These are phyloP conservation scores for Rhynchomys soricoides DNA, from an alignment of 2,113 vertebrate species.

Conservation along the genomic window DNA sequence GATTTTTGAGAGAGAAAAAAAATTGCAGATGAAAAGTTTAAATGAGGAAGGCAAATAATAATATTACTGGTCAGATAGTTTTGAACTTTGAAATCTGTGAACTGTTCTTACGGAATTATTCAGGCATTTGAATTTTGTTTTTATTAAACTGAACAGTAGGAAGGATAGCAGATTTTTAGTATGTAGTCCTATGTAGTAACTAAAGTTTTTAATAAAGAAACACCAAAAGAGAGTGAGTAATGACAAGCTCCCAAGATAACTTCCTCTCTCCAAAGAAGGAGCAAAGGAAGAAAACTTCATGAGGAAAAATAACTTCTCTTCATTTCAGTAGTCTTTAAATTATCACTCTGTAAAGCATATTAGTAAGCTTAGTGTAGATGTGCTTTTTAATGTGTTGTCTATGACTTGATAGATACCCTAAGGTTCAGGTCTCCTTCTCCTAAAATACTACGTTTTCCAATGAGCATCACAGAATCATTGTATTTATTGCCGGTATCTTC, in stretches of 20 bases:
- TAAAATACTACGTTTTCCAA: constrained; percentile 37
- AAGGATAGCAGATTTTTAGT: neutral
- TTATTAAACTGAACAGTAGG: neutral
- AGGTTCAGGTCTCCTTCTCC: neutral
- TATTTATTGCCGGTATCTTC: neutral
- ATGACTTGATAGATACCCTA: neutral
- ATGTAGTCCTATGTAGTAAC: neutral
- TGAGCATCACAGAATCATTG: constrained; percentile 11
- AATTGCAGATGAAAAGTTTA: neutral
- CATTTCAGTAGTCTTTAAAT: constrained; percentile 35
- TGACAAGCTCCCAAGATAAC: neutral
- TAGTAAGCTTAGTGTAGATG: neutral
- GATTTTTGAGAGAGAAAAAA: constrained; percentile 43
- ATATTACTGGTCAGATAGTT: neutral
- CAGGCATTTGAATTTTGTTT: neutral
- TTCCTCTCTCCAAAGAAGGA: constrained; percentile 1
- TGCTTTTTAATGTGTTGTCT: neutral
- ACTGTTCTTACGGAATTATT: neutral
- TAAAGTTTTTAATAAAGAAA: constrained; percentile 3
- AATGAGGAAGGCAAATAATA: neutral
- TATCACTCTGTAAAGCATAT: neutral
- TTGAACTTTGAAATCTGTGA: neutral
- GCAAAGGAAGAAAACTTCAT: neutral
- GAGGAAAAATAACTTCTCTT: neutral
- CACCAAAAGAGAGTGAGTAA: neutral